Percentiles rank a stretch among this genome's conserved stretches.
Evolutionary conservation across 2,113 vertebrate species (phyloP).

Genomic region (Irena cyanogastra): DNA sequence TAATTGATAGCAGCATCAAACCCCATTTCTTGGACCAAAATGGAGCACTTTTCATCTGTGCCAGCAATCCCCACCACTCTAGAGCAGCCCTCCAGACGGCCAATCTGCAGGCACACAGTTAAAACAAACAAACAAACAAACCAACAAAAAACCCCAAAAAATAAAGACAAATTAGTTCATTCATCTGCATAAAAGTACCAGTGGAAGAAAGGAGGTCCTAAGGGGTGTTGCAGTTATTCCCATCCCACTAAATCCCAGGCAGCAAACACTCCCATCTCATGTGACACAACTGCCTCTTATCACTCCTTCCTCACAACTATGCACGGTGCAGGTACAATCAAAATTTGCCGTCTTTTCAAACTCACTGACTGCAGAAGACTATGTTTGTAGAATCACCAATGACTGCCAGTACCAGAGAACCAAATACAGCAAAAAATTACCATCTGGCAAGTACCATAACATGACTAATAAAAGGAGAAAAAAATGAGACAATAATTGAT

Average conservation of each 20-base stretch:
- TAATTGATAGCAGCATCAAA: slow-evolving; percentile 91
- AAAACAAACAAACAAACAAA: neutral
- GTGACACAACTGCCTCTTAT: neutral
- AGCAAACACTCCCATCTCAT: neutral
- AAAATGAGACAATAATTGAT: neutral
- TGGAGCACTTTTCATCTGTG: slow-evolving; percentile 84
- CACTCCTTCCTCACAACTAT: neutral
- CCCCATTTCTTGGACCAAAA: slow-evolving; percentile 83
- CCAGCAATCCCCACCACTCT: slow-evolving; percentile 92
- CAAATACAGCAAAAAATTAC: neutral
- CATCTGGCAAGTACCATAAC: neutral
- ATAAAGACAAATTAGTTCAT: neutral
- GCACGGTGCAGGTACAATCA: neutral
- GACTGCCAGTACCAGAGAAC: neutral
- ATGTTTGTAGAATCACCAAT: neutral
- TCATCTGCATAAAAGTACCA: neutral
- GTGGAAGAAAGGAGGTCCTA: neutral
- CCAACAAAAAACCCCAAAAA: accelerated
- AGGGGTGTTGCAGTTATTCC: neutral
- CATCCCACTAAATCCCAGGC: neutral
- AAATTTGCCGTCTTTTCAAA: neutral
- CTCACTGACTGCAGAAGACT: neutral
- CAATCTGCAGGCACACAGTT: slow-evolving; percentile 74
- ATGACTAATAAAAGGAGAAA: neutral
- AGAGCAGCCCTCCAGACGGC: slow-evolving; percentile 84